Percentiles rank a stretch among this genome's conserved stretches.
Conservation (phyloP, 92 coral and sea anemone genomes). For the Actinernus sp. region DNA sequence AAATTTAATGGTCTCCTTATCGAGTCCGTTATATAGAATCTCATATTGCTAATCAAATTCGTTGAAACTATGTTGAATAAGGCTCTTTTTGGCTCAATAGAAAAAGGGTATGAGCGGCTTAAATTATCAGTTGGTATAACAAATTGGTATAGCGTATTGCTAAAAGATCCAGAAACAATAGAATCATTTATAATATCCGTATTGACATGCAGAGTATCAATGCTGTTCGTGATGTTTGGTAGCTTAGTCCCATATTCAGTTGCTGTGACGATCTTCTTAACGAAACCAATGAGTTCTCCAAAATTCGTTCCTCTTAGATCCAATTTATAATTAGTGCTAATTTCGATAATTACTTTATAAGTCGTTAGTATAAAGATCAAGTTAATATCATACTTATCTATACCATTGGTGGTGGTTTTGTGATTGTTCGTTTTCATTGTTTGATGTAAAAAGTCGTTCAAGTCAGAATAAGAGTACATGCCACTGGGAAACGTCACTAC, state of each 20-base stretch:
- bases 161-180: constrained; percentile 8
- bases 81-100: constrained; percentile 5
- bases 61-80: neutral
- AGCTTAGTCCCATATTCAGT: constrained; percentile 15
- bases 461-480: constrained; percentile 8
- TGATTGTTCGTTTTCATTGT: neutral
- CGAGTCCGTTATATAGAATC: constrained; percentile 21
- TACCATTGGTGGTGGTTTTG: neutral
- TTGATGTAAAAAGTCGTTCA: constrained; percentile 24
- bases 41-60: constrained; percentile 14
- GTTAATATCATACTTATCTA: neutral
- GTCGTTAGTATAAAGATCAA: constrained; percentile 14
- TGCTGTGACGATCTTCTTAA: neutral
- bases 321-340: constrained; percentile 4
- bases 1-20: constrained; percentile 19
- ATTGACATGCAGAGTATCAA: constrained; percentile 11
- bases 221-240: constrained; percentile 28
- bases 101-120: neutral
- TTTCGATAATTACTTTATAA: constrained; percentile 1
- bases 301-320: constrained; percentile 13
- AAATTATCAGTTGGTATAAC: constrained; percentile 4
- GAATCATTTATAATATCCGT: constrained; percentile 15
- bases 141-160: constrained; percentile 18
- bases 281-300: constrained; percentile 18
- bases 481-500: constrained; percentile 9